phyloP scores from a whole-genome alignment of 2,888 invertebrate genomes.

The Chalcosyrphus nemorum region DNA sequence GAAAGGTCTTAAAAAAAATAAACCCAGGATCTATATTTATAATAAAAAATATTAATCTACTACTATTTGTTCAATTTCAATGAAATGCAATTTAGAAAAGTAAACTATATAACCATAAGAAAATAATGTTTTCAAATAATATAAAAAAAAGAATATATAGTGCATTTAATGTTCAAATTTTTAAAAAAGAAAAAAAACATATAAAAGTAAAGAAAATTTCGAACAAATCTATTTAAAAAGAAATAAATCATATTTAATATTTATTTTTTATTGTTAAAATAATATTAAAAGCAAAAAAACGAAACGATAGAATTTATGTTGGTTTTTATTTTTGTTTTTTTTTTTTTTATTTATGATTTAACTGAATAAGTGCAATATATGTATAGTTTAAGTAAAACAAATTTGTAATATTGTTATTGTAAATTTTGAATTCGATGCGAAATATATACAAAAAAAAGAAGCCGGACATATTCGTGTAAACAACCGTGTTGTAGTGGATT shows the following conservation, averaged over 20 bases:
- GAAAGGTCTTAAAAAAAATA: slow-evolving; percentile 24
- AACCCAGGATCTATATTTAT: slow-evolving; percentile 59
- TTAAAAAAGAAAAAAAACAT: not conserved
- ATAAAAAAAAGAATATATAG: slow-evolving; percentile 60
- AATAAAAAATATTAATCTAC: slow-evolving; percentile 60
- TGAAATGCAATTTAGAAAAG: slow-evolving; percentile 71
- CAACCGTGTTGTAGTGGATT: no score
- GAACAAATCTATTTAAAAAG: slow-evolving; percentile 23
- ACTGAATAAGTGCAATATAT: slow-evolving; percentile 58
- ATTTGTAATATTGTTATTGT: slow-evolving; percentile 35
- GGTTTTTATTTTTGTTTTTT: slow-evolving; percentile 3
- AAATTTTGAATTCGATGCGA: slow-evolving; percentile 38
- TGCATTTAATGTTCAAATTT: slow-evolving; percentile 70
- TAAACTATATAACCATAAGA: slow-evolving; percentile 54
- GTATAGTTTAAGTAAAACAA: slow-evolving; percentile 36
- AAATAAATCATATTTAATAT: slow-evolving; percentile 3
- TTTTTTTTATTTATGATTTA: slow-evolving; percentile 20
- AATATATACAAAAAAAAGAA: slow-evolving; percentile 36
- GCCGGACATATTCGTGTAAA: slow-evolving; percentile 35
- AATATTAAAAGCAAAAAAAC: not conserved
- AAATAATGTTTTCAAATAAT: slow-evolving; percentile 70
- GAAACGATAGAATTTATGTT: slow-evolving; percentile 28
- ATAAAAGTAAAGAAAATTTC: not conserved
- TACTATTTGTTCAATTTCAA: slow-evolving; percentile 72
- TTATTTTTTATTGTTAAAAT: slow-evolving; percentile 21